Base-by-base conservation (phyloP, 2,888 invertebrate genomes). In the Trichacis sp. region DNA sequence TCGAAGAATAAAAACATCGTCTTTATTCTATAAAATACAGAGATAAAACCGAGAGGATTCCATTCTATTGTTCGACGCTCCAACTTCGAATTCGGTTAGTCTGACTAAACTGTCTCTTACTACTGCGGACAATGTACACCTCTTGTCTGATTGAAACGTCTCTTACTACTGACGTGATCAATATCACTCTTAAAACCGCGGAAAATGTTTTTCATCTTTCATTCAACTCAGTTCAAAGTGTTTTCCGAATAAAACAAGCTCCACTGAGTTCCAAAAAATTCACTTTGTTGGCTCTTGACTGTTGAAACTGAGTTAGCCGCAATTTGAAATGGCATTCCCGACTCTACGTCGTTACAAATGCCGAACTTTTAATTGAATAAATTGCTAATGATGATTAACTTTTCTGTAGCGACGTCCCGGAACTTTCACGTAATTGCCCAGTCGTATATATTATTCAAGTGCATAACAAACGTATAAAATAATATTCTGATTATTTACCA, bases 331-430 rank as follows among this genome's bases (percentile, higher is more conserved):
- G 24, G 46, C 14, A 4, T 46, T 8, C 24, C 29, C 14, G 24
- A 24, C n/a, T 8, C 18, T 12, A 19, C 17, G 18, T 43, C 19
- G 43, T 18, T 19, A 19, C 18, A 18, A 43, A 43, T 19, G 17
- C 11, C 3, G 5, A 46, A 46, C 46, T 46, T 46, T 46, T 46
- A 46, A 29, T 46, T 46, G 46, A 46, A 46, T 46, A 46, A 46
- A 46, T 46, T 46, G 20, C 29, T 24, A 46, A 24, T 46, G 46
- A 46, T 24, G 29, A 29, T 29, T 18, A 46, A 46, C 46, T 46
- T 29, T 46, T 20, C 8, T 4, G n/a, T 40, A 15, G 15, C 3
- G 15, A 40, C 12, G 40, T 15, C 9, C 1, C 4, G 40, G 5
- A 15, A 9, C 14, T 40, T 12, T 9, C n/a, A 40, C 15, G 40